phyloP scores from a whole-genome alignment of 2,888 invertebrate species.

The Platycheirus albimanus region DNA sequence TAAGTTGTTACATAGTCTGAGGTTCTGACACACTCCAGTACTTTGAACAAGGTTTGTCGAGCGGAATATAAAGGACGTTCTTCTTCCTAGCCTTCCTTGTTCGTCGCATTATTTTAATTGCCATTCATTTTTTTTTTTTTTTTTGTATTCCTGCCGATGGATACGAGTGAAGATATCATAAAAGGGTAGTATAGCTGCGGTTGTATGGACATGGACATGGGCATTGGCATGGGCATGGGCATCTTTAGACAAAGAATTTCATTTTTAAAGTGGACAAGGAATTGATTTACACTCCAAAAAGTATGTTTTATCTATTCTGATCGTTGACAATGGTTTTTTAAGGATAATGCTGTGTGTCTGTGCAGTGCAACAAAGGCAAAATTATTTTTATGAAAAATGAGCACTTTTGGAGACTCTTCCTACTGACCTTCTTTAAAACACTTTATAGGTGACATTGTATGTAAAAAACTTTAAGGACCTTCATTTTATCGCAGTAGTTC shows the following conservation, averaged over 20 bases:
- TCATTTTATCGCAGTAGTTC: no score
- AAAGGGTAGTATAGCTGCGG: constrained; percentile 17
- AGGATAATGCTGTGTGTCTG: not conserved
- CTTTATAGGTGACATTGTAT: no score
- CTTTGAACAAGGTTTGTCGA: constrained; percentile 41
- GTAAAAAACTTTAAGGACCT: no score
- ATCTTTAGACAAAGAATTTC: not conserved
- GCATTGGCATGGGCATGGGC: constrained; percentile 24
- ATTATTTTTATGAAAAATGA: constrained; percentile 31
- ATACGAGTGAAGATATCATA: not conserved
- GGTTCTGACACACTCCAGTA: constrained; percentile 58
- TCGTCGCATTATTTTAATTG: constrained; percentile 68
- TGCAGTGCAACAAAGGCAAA: constrained; percentile 30
- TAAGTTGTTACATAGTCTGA: constrained; percentile 28
- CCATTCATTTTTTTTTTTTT: constrained; percentile 44
- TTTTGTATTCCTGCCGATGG: not conserved
- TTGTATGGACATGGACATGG: constrained; percentile 35
- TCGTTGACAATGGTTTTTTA: constrained; percentile 25
- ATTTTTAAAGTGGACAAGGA: constrained; percentile 49
- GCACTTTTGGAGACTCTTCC: constrained; percentile 31
- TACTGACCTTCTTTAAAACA: no score
- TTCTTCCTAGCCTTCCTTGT: constrained; percentile 31
- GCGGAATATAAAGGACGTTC: constrained; percentile 52
- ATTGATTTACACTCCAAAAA: constrained; percentile 61
- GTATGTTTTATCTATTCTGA: constrained; percentile 11